Percentiles rank a stretch among this genome's conserved stretches.
These are phyloP conservation scores for Nomada flava DNA, from an alignment of 2,888 invertebrate species.

Conservation along the genomic window DNA sequence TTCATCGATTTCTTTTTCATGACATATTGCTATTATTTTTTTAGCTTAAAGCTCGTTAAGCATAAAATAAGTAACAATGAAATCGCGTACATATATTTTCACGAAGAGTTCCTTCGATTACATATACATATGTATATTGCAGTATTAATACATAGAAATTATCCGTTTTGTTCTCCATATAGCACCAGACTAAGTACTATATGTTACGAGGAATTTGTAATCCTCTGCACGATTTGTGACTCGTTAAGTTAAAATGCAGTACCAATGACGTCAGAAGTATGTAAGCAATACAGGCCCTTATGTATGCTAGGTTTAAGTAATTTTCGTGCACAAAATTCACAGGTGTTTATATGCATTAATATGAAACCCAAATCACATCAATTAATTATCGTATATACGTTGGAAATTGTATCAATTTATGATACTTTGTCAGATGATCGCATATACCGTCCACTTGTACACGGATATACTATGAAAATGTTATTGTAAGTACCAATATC, in stretches of 20 bases:
- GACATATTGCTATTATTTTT: not conserved
- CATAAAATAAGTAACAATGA: not conserved
- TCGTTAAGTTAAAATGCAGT: not conserved
- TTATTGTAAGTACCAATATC: conserved; percentile 39
- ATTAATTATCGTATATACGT: conserved; percentile 15
- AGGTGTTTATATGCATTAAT: conserved; percentile 14
- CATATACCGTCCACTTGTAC: conserved; percentile 61
- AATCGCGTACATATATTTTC: conserved; percentile 5
- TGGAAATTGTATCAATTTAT: conserved; percentile 31
- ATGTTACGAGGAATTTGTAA: not conserved
- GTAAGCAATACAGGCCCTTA: conserved; percentile 17
- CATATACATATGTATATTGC: conserved; percentile 21
- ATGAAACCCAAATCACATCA: conserved; percentile 9
- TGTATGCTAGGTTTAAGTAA: conserved; percentile 29
- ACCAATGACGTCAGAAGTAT: conserved; percentile 15
- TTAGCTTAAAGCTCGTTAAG: not conserved
- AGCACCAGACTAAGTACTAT: conserved; percentile 3
- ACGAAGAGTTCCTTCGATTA: conserved; percentile 24
- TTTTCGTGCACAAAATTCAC: conserved; percentile 36
- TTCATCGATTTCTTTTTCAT: not conserved
- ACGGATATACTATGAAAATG: conserved; percentile 33
- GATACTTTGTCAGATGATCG: conserved; percentile 37
- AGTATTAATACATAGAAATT: conserved; percentile 19
- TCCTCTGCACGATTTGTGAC: not conserved
- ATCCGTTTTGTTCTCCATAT: conserved; percentile 8